Base-by-base conservation (phyloP, 2,888 invertebrate genomes). In the Trypoxylon attenuatum region DNA sequence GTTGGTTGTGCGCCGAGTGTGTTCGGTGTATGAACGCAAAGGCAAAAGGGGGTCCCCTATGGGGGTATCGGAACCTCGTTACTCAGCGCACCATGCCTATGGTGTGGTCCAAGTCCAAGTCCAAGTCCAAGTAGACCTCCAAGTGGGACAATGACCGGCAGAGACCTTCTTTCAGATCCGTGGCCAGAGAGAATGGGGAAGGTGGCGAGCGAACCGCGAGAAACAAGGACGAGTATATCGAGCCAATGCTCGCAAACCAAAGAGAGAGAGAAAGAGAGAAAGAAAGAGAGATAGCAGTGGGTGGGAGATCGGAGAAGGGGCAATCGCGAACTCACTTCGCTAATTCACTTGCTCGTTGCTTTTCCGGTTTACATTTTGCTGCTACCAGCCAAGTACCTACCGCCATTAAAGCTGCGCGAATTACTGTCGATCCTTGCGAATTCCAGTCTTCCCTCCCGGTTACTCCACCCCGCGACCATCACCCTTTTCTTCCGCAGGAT, bases 71-170 rank as follows among this genome's bases (percentile, higher is more conserved):
- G 64, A 77, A 77, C 76, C 80, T 80, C 79, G 76, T 80, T 81
- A 76, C 75, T 76, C 71, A 71, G 73, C 70, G 71, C 77, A 74
- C 76, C 79, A 76, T 77, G 79, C 78, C 71, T 76, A 76, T 79
- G 75, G 77, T 71, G 78, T 74, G 79, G 73, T 74, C 77, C 78
- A 75, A 78, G 73, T 74, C 77, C 78, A 75, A 78, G 80, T 79
- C 79, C 79, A 79, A 80, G 80, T 80, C 82, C 81, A 82, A 82
- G 80, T 80, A 81, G 80, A 79, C 78, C 76, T 78, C 78, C 79
- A 87, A 85, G 86, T 87, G 77, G 86, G 84, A 85, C 86, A 85
- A 87, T 82, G 86, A 87, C 86, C 86, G 86, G 78, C 77, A 80
- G 84, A 85, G 86, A 87, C 86, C 86, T 86, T 86, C 86, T 87